Base-by-base conservation (phyloP, 2,113 vertebrate species). In the Camelus bactrianus region DNA sequence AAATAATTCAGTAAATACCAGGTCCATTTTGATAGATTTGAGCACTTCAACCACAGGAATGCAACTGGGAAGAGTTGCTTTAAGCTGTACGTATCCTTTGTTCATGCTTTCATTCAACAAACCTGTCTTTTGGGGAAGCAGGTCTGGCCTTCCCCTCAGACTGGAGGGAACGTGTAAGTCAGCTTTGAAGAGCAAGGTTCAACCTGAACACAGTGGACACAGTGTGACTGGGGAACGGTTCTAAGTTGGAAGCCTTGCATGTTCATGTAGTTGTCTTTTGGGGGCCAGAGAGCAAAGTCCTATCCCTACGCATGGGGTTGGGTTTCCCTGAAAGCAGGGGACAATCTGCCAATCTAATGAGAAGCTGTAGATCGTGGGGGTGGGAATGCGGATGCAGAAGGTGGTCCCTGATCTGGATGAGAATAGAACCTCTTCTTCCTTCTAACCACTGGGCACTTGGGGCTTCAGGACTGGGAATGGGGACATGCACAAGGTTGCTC, bases 161-260 rank as follows among this genome's bases (percentile, higher is more conserved):
- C 8, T 32, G 13, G 62, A 90, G 7, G 48, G 12, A 89, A 7
- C 11, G 12, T 24, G 5, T 5, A 15, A 56, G 20, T 13, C 35
- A 86, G 65, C 16, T 56, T 54, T 79, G 79, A 69, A 64, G 91
- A 54, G 17, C 67, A 77, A 82, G 84, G 35, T 77, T 67, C 35
- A 64, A 0, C 22, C 38, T 12, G 1, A 75, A 32, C 38, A 17
- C 3, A 16, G 16, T 26, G 14, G n/a, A 38, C 0, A 0, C 35
- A 50, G 2, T 46, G 50, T 42, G 38, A 42, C 35, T 35, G 30
- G 60, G 46, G 87, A 60, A 14, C 16, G 35, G 52, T 2, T 15
- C 17, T 20, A 1, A 77, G 24, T 16, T 38, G 56, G 42, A 62
- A 38, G n/a, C 26, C 67, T n/a, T 48, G 9, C 65, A 17, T 35